Conservation (phyloP, 2,113 vertebrate genomes). For the Micronycteris hirsuta region DNA sequence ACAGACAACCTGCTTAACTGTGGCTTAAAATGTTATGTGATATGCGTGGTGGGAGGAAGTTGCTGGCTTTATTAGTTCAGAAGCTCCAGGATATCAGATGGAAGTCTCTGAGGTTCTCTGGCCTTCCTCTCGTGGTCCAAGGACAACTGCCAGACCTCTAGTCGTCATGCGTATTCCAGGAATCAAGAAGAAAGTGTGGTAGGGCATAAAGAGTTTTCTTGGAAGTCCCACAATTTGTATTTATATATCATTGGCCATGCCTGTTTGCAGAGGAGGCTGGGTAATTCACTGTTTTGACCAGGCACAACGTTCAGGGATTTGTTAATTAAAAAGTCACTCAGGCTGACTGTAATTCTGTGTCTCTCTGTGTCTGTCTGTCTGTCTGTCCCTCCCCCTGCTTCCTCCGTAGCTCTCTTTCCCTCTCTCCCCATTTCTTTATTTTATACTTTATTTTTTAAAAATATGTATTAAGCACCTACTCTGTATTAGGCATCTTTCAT, state of each 20-base stretch:
- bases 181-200: neutral
- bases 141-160: neutral
- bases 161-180: neutral
- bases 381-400: neutral
- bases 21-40: neutral
- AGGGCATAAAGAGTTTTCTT: neutral
- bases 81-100: neutral
- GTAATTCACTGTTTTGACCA: neutral
- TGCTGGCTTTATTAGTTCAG: neutral
- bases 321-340: neutral
- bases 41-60: neutral
- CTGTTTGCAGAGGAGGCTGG: neutral
- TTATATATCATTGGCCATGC: neutral
- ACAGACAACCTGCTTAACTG: neutral
- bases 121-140: neutral
- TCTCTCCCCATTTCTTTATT: neutral
- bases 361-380: neutral
- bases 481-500: neutral
- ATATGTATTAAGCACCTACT: neutral
- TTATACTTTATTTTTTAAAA: neutral
- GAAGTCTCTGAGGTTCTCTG: neutral
- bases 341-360: neutral
- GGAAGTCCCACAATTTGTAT: neutral
- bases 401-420: neutral
- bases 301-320: neutral